These are phyloP conservation scores for Platerodrilus igneus DNA, from an alignment of 2,888 invertebrate genomes.

Conservation along the genomic window DNA sequence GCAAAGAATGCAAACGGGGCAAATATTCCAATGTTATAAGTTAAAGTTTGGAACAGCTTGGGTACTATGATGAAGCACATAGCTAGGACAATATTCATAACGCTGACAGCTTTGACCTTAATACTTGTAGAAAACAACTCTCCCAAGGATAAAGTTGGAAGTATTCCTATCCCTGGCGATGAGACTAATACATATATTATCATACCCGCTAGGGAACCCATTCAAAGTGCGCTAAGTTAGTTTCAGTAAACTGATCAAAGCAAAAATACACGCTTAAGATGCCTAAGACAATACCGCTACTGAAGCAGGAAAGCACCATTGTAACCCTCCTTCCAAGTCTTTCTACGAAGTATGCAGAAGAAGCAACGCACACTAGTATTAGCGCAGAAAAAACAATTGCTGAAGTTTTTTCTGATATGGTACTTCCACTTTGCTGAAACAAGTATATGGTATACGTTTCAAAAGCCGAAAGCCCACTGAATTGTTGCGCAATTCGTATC, in stretches of 20 bases:
- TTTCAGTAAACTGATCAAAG: slow-evolving; percentile 25
- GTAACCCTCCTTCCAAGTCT: slow-evolving; percentile 32
- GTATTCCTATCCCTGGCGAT: slow-evolving; percentile 32
- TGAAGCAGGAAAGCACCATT: slow-evolving; percentile 28
- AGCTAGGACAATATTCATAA: slow-evolving; percentile 34
- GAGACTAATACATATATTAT: slow-evolving; percentile 29
- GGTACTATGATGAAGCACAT: slow-evolving; percentile 28
- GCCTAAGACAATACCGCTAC: slow-evolving; percentile 26
- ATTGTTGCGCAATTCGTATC: slow-evolving; percentile 34
- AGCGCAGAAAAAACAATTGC: slow-evolving; percentile 34
- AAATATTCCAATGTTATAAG: slow-evolving; percentile 34
- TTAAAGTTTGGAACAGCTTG: slow-evolving; percentile 38
- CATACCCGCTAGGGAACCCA: slow-evolving; percentile 41
- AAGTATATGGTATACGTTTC: slow-evolving; percentile 34
- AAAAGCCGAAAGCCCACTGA: slow-evolving; percentile 34
- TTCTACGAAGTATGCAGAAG: slow-evolving; percentile 29
- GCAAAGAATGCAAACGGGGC: slow-evolving; percentile 38
- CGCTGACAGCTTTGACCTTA: slow-evolving; percentile 35
- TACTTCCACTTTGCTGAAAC: slow-evolving; percentile 37
- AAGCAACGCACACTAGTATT: slow-evolving; percentile 24
- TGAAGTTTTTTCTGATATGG: slow-evolving; percentile 33
- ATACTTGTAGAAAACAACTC: slow-evolving; percentile 38
- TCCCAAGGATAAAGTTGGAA: slow-evolving; percentile 38
- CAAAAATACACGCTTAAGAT: slow-evolving; percentile 33
- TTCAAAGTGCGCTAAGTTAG: slow-evolving; percentile 28